Percentiles rank a stretch among this genome's conserved stretches.
Evolutionary conservation across 2,888 invertebrate species (phyloP).

Genomic region (Amphipoea lucens): DNA sequence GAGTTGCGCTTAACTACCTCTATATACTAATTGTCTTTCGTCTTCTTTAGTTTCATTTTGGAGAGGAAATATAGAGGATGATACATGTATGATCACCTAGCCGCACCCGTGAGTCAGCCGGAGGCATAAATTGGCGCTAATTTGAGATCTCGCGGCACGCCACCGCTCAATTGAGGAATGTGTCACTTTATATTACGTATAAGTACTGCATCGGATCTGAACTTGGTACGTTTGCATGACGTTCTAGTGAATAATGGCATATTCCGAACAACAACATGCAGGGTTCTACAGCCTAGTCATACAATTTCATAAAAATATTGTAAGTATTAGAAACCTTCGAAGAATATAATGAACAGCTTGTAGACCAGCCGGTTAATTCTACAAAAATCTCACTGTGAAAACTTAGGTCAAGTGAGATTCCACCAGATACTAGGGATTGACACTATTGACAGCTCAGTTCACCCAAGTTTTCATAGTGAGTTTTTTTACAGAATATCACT

Average conservation of each 20-base stretch:
- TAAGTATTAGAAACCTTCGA: not conserved
- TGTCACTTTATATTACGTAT: conserved; percentile 84
- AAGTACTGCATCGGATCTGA: conserved; percentile 58
- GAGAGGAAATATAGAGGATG: conserved; percentile 40
- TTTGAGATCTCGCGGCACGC: conserved; percentile 85
- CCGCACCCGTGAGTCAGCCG: conserved; percentile 82
- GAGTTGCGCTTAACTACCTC: conserved; percentile 7
- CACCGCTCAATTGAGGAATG: conserved; percentile 89
- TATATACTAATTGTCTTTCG: not conserved
- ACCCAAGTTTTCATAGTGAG: not conserved
- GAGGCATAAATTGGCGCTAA: conserved; percentile 89
- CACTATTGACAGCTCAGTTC: not conserved
- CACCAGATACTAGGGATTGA: too few relatives aligned
- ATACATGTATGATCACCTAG: conserved; percentile 60
- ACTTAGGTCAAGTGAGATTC: not conserved
- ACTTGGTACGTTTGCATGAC: conserved; percentile 40
- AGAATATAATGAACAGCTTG: not conserved
- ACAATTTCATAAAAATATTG: not conserved
- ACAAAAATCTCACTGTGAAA: not conserved
- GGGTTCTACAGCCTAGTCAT: not conserved
- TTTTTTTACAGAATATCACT: not conserved
- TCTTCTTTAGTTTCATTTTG: conserved; percentile 19
- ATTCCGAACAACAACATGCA: conserved; percentile 6
- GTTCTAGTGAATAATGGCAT: conserved; percentile 40
- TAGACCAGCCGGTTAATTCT: too few relatives aligned